Conservation (phyloP, 53 echinoderm and acorn worm genomes). For the Zoroaster sp. region DNA sequence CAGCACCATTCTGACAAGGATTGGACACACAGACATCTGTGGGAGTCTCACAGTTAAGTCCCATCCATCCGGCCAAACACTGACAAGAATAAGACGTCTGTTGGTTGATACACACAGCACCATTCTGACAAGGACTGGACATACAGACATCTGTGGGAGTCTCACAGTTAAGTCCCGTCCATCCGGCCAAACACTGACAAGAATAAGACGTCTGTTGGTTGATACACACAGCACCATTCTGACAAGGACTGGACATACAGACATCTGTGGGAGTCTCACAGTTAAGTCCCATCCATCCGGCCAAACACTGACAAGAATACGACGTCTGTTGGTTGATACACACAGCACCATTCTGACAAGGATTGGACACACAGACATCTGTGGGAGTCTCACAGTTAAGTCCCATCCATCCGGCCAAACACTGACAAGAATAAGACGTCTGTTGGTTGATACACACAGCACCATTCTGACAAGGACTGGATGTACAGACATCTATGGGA, state of each 20-base stretch:
- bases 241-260: constrained; percentile 29
- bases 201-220: constrained; percentile 24
- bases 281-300: background rate
- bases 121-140: constrained; percentile 19
- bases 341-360: constrained; percentile 75
- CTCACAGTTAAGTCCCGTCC: constrained; percentile 38
- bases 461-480: constrained; percentile 26
- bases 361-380: background rate
- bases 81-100: constrained; percentile 17
- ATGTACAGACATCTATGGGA: background rate
- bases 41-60: constrained; percentile 7
- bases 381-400: constrained; percentile 6
- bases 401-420: constrained; percentile 4
- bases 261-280: background rate
- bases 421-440: constrained; percentile 22
- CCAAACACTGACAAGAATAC: constrained; percentile 18
- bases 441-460: background rate
- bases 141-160: background rate
- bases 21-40: background rate
- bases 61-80: constrained; percentile 9
- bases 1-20: constrained; percentile 75
- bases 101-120: background rate
- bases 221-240: constrained; percentile 67
- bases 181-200: constrained; percentile 39
- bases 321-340: constrained; percentile 45